These are phyloP conservation scores for Nezara viridula DNA, from an alignment of 2,888 invertebrate genomes.

Conservation along the genomic window DNA sequence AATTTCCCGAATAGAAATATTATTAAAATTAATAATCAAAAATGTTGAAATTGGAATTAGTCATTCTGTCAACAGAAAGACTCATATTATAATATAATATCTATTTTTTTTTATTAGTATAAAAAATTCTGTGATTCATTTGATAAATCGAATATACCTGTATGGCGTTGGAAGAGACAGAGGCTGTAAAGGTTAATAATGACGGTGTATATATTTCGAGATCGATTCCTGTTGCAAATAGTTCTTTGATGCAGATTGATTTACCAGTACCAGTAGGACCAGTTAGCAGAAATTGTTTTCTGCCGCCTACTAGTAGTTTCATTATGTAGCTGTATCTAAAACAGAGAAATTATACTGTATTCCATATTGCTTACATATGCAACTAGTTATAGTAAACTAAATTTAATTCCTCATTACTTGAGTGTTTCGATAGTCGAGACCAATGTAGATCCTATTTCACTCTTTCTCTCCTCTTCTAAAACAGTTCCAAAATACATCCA, in stretches of 20 bases:
- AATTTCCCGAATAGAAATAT: no score
- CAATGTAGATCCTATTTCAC: background rate
- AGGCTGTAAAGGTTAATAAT: constrained; percentile 87
- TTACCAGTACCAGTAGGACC: constrained; percentile 92
- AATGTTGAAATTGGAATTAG: no score
- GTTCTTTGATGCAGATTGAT: constrained; percentile 83
- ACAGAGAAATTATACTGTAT: background rate
- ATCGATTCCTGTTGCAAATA: constrained; percentile 78
- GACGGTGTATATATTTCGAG: constrained; percentile 81
- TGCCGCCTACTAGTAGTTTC: constrained; percentile 80
- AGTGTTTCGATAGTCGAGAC: background rate
- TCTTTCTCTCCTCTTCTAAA: background rate
- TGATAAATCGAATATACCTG: background rate
- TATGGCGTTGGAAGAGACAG: constrained; percentile 72
- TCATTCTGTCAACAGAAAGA: no score
- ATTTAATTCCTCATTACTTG: background rate
- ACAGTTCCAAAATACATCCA: constrained; percentile 80
- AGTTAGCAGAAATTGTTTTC: constrained; percentile 78
- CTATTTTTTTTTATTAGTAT: no score
- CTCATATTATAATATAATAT: no score
- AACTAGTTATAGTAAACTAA: background rate
- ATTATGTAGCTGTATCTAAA: constrained; percentile 72
- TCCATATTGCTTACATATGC: background rate
- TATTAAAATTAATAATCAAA: no score
- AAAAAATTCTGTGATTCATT: background rate